Percentiles rank a stretch among this genome's conserved stretches.
phyloP scores from a whole-genome alignment of 2,888 invertebrate species.

The Acleris laterana region DNA sequence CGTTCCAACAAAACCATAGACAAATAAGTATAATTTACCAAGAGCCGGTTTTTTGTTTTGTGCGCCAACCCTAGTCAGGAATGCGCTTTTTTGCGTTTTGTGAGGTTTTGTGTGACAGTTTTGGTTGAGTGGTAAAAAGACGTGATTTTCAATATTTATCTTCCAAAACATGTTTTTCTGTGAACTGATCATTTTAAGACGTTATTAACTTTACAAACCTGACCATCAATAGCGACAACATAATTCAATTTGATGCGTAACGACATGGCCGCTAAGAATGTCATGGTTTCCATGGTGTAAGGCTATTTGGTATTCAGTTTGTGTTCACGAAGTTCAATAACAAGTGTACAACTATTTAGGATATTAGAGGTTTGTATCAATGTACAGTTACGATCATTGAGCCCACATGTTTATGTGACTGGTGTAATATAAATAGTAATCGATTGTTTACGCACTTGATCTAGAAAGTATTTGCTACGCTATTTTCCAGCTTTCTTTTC shows the following conservation, averaged over 20 bases:
- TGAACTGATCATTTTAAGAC: constrained; percentile 3
- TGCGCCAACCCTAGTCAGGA: constrained; percentile 26
- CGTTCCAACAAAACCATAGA: constrained; percentile 15
- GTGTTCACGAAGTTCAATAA: constrained; percentile 51
- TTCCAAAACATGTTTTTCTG: constrained; percentile 18
- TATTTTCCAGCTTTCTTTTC: constrained; percentile 50
- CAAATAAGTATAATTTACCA: not conserved
- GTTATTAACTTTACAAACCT: constrained; percentile 23
- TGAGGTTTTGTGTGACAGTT: constrained; percentile 37
- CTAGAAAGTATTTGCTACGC: constrained; percentile 47
- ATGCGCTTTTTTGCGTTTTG: constrained; percentile 37
- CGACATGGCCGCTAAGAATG: constrained; percentile 65
- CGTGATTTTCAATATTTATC: constrained; percentile 17
- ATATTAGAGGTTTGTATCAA: constrained; percentile 49
- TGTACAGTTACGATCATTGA: constrained; percentile 53
- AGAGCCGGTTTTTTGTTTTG: constrained; percentile 19
- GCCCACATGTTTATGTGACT: constrained; percentile 8
- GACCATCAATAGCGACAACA: constrained; percentile 50
- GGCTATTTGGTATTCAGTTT: constrained; percentile 67
- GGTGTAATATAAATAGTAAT: constrained; percentile 24
- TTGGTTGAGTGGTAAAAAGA: constrained; percentile 30
- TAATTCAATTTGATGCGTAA: constrained; percentile 65
- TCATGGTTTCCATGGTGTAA: constrained; percentile 52
- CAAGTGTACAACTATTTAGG: constrained; percentile 42
- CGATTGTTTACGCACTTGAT: constrained; percentile 38